Evolutionary conservation across 2,113 vertebrate genomes (phyloP).

Genomic region (Pavo muticus): DNA sequence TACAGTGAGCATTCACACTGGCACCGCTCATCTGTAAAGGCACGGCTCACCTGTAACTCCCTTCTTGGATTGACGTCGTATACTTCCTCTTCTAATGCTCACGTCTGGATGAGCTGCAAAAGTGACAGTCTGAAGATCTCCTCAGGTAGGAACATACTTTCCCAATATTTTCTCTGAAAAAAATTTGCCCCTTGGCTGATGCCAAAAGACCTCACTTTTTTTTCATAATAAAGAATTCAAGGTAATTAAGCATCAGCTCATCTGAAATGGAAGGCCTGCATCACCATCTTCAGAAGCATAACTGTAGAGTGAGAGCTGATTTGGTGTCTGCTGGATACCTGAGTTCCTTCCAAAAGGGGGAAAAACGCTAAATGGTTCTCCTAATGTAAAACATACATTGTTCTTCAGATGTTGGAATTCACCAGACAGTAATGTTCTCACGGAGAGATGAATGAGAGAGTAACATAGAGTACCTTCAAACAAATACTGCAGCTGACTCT

Average conservation of each 20-base stretch:
- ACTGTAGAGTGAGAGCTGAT: background rate
- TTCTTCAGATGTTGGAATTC: conserved; percentile 39
- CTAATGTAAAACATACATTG: conserved; percentile 23
- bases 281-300: background rate
- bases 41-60: background rate
- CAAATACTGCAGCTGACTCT: conserved; percentile 24
- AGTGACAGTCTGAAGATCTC: background rate
- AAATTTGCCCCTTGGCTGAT: background rate
- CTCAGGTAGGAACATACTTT: background rate
- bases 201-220: background rate
- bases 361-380: background rate
- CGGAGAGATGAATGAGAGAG: background rate
- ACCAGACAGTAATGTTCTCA: conserved; percentile 20
- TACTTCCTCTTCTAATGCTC: background rate
- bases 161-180: background rate
- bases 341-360: background rate
- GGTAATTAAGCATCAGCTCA: background rate
- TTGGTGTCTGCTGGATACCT: background rate
- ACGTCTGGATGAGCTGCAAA: background rate
- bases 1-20: background rate
- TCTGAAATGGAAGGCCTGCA: background rate
- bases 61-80: background rate
- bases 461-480: conserved; percentile 34
- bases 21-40: background rate
- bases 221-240: background rate